Percentiles rank a stretch among this genome's conserved stretches.
phyloP scores from a whole-genome alignment of 2,888 invertebrate genomes.

The Drosophila infuscata region DNA sequence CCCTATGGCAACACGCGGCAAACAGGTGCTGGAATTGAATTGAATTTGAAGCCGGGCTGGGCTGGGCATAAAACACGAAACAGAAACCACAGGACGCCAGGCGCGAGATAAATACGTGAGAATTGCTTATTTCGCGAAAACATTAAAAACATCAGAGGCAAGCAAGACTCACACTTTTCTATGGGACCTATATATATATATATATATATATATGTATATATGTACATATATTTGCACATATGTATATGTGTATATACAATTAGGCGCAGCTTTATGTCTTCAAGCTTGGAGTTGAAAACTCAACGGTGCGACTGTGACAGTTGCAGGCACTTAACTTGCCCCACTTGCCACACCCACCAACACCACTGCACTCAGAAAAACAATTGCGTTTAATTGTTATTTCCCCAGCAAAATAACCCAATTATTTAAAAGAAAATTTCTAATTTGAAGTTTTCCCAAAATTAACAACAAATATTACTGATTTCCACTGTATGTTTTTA shows the following conservation, averaged over 20 bases:
- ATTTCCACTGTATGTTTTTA: not conserved
- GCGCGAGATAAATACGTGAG: conserved; percentile 66
- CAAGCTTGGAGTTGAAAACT: conserved; percentile 48
- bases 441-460: too few relatives aligned
- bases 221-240: not conserved
- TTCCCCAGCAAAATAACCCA: not conserved
- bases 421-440: not conserved
- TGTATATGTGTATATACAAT: not conserved
- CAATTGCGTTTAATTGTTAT: not conserved
- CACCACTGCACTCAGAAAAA: conserved; percentile 8
- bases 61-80: conserved; percentile 35
- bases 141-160: conserved; percentile 71
- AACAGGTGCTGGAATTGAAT: conserved; percentile 65
- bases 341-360: conserved; percentile 28
- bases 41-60: conserved; percentile 58
- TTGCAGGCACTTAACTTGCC: conserved; percentile 65
- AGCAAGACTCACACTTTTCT: conserved; percentile 9
- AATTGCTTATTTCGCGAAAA: conserved; percentile 77
- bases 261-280: conserved; percentile 31
- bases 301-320: conserved; percentile 68
- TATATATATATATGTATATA: not conserved
- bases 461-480: too few relatives aligned
- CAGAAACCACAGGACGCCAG: conserved; percentile 49
- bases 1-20: conserved; percentile 70
- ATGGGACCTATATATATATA: not conserved